Evolutionary conservation across 2,888 invertebrate genomes (phyloP), one percentile per base, ranked within the genome.

Genomic region (Antheraea assamensis): DNA sequence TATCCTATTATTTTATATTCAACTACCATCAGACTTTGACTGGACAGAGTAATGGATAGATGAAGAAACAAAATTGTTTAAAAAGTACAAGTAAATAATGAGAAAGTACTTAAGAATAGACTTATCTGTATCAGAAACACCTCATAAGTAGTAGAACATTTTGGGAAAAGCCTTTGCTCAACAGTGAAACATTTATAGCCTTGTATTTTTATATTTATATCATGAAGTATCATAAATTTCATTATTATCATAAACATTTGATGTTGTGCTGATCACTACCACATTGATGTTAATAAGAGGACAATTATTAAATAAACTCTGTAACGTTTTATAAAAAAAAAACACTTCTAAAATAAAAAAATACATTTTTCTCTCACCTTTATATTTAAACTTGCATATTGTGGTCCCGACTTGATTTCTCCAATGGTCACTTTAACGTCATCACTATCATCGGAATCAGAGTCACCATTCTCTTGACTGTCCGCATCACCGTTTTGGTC

Each of bases 351-450:
- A 19, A 55, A 19, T 19, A 19, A n/a, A n/a, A n/a, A n/a, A n/a
- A n/a, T n/a, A n/a, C n/a, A 55, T 21, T 21, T 55, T 55, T 68
- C n/a, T 70, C 81, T 81, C 77, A 94, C 95, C 83, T 98, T 98
- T 15, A 98, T 97, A 84, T 97, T 97, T 71, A 97, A 89, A 80
- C 96, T 96, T 19, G 96, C 95, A 84, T 97, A 97, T 70, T 96
- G 95, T 0, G 97, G 95, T 0, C 96, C 96, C 0, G 97, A 96
- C 88, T 98, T 97, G 71, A 97, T 97, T 84, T 98, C 98, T 3
- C 98, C 98, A 82, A 99, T 99, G 0, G 98, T 98, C 76, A 99
- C 98, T 92, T 98, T 98, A 15, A 98, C 97, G 85, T 98, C 97
- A 86, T 98, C 98, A 78, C 96, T 96, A 82, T 97, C 97, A 77